Evolutionary conservation across 2,113 vertebrate species (phyloP).

Genomic region (Mus spicilegus): DNA sequence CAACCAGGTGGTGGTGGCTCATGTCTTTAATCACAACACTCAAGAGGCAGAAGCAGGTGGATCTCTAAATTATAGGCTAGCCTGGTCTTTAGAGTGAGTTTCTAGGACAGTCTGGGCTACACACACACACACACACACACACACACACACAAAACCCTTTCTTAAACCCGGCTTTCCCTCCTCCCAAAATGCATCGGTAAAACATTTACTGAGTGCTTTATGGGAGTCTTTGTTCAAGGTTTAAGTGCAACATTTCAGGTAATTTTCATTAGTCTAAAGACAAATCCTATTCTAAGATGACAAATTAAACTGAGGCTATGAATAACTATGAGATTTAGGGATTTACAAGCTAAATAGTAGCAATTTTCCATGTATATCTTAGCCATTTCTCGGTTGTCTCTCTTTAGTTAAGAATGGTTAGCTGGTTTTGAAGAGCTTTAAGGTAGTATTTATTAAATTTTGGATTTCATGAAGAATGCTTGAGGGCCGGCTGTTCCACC

Average conservation of each 20-base stretch:
- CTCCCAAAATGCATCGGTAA: background rate
- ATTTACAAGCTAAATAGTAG: conserved; percentile 35
- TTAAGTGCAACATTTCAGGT: conserved; percentile 29
- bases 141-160: background rate
- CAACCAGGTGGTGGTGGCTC: background rate
- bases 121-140: too few relatives aligned
- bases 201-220: conserved; percentile 12
- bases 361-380: background rate
- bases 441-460: conserved; percentile 48
- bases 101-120: background rate
- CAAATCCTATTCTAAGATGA: background rate
- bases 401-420: background rate
- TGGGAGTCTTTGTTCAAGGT: conserved; percentile 20
- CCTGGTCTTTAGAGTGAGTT: background rate
- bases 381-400: conserved; percentile 13
- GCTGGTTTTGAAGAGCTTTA: conserved; percentile 17
- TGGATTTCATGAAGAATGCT: conserved; percentile 44
- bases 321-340: conserved; percentile 19
- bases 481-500: background rate
- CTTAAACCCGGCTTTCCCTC: background rate
- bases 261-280: conserved; percentile 20
- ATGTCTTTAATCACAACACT: background rate
- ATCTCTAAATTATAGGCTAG: background rate
- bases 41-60: background rate
- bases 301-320: conserved; percentile 21